Conservation (phyloP, 2,888 invertebrate genomes). For the Bellardia pandia region DNA sequence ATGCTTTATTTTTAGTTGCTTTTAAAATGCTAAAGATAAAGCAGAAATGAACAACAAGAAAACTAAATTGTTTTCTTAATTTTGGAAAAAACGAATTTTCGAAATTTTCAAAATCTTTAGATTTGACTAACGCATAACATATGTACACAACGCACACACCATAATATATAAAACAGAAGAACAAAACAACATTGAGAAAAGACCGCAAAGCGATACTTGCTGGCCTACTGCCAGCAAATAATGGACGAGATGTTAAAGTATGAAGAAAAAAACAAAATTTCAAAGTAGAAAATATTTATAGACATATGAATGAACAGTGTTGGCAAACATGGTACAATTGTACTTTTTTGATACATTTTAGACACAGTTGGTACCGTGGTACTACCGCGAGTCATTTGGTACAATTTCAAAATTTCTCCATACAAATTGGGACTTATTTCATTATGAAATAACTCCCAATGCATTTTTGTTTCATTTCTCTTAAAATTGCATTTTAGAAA, state of each 20-base stretch:
- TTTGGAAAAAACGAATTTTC: conserved; percentile 45
- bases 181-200: conserved; percentile 55
- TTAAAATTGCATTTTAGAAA: too few species aligned
- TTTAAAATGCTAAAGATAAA: conserved; percentile 5
- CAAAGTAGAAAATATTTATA: conserved; percentile 13
- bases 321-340: too few species aligned
- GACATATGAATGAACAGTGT: background rate
- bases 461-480: too few species aligned
- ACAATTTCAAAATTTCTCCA: too few species aligned
- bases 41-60: conserved; percentile 29
- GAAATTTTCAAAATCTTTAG: conserved; percentile 19
- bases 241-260: conserved; percentile 60
- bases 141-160: background rate
- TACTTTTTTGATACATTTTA: too few species aligned
- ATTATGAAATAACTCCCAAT: too few species aligned
- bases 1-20: conserved; percentile 67
- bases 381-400: too few species aligned
- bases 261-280: conserved; percentile 31
- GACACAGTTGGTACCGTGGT: too few species aligned
- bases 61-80: conserved; percentile 21
- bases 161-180: background rate
- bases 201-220: conserved; percentile 73
- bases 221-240: conserved; percentile 70
- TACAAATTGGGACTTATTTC: too few species aligned
- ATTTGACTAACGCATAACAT: background rate